Evolutionary conservation across 1,140 invertebrate species (phyloP), one percentile per base, ranked within the genome.

Genomic region (Drosophila ohnishii): DNA sequence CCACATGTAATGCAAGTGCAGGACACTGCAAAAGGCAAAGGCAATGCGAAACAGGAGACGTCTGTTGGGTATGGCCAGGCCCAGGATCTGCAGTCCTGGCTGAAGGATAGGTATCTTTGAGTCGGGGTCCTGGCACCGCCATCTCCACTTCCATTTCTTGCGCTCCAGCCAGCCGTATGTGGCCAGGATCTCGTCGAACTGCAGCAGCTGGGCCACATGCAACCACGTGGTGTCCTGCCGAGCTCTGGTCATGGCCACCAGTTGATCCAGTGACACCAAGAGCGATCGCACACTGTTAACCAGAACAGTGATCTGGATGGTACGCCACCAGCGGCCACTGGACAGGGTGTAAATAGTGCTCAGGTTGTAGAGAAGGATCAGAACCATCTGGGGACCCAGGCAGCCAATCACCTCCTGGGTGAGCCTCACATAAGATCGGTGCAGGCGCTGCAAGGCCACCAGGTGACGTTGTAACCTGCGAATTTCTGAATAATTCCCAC

Each of bases 281-380:
- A 82, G 79, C 16, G 71, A 32, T 1, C 62, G 67, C 37, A 81
- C 35, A 16, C 55, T 63, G 5, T 81, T 82, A 2, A 45, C 58
- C 9, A 63, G 14, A 7, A 82, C 10, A 0, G 35, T 5, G 9
- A 82, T 69, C 16, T 82, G 61, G 0, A 78, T 5, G 10, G 53
- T 8, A 4, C 69, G 69, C 4, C 42, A 50, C 79, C 79, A 81
- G 2, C 32, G 35, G 6, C 61, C 53, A 19, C 50, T 67, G 4
- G 79, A 82, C 2, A 82, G 35, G 0, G 79, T 71, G 57, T 60
- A 81, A 28, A 81, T 73, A 48, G 76, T 60, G 16, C 47, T 82
- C 7, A 82, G 53, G 48, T 73, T 73, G 48, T 81, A 82, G 35
- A 81, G 56, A 1, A 81, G 55, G 10, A 82, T 74, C 4, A 82